These are phyloP conservation scores for Fukomys damarensis DNA, from an alignment of 2,113 vertebrate species.

Conservation along the genomic window DNA sequence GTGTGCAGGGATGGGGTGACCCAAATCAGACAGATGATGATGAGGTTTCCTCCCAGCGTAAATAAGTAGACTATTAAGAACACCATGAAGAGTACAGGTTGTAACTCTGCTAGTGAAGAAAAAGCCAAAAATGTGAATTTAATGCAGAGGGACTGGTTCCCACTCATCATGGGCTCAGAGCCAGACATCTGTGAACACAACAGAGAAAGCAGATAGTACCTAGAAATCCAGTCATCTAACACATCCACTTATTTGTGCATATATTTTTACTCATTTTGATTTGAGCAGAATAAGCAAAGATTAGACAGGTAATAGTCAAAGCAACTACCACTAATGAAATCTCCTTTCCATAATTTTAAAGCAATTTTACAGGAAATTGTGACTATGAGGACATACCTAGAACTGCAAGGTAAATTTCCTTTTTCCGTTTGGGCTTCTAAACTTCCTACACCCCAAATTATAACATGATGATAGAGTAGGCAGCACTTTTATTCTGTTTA, in stretches of 20 bases:
- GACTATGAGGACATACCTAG: neutral
- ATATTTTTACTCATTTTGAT: neutral
- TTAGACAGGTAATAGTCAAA: neutral
- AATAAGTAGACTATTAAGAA: slow-evolving; percentile 68
- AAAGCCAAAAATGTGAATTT: slow-evolving; percentile 73
- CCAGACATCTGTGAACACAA: slow-evolving; percentile 31
- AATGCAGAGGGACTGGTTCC: slow-evolving; percentile 66
- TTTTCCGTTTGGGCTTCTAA: neutral
- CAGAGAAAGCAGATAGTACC: neutral
- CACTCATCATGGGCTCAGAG: neutral
- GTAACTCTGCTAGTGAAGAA: slow-evolving; percentile 70
- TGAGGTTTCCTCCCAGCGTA: slow-evolving; percentile 67
- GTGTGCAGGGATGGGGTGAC: slow-evolving; percentile 62
- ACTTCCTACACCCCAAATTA: neutral
- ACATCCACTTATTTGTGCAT: neutral
- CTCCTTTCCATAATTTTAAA: neutral
- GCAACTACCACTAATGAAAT: neutral
- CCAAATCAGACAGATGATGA: slow-evolving; percentile 69
- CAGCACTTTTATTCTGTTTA: slow-evolving; percentile 1
- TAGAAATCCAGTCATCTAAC: neutral
- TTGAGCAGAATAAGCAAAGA: neutral
- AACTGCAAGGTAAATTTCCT: neutral
- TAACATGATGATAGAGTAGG: neutral
- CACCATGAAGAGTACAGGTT: slow-evolving; percentile 61
- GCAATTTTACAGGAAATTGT: neutral